These are phyloP conservation scores for Ormyrus thymus DNA, from an alignment of 2,888 invertebrate species.

Conservation along the genomic window DNA sequence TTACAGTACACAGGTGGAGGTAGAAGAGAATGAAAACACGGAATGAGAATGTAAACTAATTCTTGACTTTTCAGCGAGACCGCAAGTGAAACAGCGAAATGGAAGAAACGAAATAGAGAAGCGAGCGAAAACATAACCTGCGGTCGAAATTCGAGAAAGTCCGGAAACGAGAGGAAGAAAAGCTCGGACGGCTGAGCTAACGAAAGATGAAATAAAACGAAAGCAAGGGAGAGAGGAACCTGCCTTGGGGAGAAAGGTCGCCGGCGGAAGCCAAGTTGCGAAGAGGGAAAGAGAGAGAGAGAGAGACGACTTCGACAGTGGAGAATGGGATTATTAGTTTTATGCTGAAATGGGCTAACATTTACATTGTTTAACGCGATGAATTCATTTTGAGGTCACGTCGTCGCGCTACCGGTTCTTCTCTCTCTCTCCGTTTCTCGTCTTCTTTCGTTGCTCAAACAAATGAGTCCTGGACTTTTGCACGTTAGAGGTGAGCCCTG, in stretches of 20 bases:
- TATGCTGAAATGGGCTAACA: conserved; percentile 70
- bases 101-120: background rate
- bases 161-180: conserved; percentile 7
- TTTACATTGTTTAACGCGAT: conserved; percentile 74
- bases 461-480: conserved; percentile 49
- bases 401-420: conserved; percentile 59
- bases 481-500: too few species aligned
- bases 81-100: background rate
- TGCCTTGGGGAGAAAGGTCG: conserved; percentile 64
- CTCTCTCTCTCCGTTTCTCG: background rate
- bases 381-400: conserved; percentile 69
- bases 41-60: conserved; percentile 1
- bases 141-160: conserved; percentile 16
- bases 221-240: conserved; percentile 8
- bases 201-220: conserved; percentile 27
- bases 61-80: conserved; percentile 5
- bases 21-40: background rate
- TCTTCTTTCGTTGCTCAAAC: conserved; percentile 59
- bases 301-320: conserved; percentile 15
- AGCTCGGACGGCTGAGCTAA: background rate
- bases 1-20: background rate
- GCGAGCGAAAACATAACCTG: conserved; percentile 4
- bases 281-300: conserved; percentile 59
- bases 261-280: conserved; percentile 70
- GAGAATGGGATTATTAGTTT: conserved; percentile 68